Evolutionary conservation across 2,113 vertebrate species (phyloP).

Genomic region (Myxocyprinus asiaticus): DNA sequence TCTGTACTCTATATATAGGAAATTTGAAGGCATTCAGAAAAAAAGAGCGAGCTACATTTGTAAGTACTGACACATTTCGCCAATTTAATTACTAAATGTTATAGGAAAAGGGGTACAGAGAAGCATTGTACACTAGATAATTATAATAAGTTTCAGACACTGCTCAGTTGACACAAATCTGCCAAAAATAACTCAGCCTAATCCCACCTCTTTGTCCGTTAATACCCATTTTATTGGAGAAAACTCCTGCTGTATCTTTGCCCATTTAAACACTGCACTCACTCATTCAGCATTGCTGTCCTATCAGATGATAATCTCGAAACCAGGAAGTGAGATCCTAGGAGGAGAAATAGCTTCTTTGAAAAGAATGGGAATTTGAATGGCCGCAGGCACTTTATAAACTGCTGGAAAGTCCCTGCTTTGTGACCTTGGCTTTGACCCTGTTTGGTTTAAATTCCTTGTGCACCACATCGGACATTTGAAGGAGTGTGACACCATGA

Average conservation of each 20-base stretch:
- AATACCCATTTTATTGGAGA: constrained; percentile 13
- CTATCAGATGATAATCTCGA: neutral
- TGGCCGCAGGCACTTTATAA: neutral
- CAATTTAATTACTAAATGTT: constrained; percentile 13
- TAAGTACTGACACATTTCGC: neutral
- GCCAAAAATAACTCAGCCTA: constrained; percentile 3
- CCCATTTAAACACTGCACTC: constrained; percentile 21
- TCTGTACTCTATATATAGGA: no score
- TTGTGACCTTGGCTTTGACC: constrained; percentile 6
- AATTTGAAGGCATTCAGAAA: neutral
- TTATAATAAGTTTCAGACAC: constrained; percentile 20
- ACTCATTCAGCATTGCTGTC: constrained; percentile 21
- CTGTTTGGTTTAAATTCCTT: constrained; percentile 5
- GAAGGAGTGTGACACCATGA: no score
- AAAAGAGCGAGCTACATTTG: neutral
- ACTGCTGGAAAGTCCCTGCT: constrained; percentile 32
- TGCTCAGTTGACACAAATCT: constrained; percentile 37
- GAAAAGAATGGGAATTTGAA: constrained; percentile 37
- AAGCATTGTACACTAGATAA: constrained; percentile 17
- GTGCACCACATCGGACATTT: no score
- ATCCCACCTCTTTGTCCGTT: neutral
- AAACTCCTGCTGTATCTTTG: neutral
- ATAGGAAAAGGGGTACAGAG: neutral
- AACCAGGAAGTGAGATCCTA: constrained; percentile 31
- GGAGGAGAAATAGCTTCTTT: constrained; percentile 12